A percentile compares a stretch with the other conserved stretches of the same genome.
These are phyloP conservation scores for Tholera decimalis DNA, from an alignment of 2,888 invertebrate species.

Conservation along the genomic window DNA sequence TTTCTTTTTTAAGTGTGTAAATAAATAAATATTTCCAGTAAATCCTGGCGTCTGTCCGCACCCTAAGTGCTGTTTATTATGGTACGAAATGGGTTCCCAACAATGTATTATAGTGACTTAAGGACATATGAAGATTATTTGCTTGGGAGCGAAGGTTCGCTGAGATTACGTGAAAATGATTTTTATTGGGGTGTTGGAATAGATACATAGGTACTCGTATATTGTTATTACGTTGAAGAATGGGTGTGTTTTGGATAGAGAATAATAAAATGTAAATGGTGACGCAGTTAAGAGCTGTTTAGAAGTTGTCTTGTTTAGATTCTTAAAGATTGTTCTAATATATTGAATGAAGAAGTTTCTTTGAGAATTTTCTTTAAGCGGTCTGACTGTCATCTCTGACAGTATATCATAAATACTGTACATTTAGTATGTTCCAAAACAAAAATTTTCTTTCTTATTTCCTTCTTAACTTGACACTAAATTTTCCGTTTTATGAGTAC, in stretches of 20 bases:
- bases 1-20: no score
- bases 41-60: constrained; percentile 14
- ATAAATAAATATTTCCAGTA: not conserved
- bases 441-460: no score
- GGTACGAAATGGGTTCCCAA: constrained; percentile 49
- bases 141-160: constrained; percentile 34
- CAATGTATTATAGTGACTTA: constrained; percentile 55
- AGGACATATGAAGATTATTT: constrained; percentile 64
- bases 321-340: not conserved
- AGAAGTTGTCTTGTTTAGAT: not conserved
- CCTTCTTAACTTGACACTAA: no score
- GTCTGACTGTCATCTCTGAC: no score
- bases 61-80: constrained; percentile 55
- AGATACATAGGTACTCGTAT: constrained; percentile 43
- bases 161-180: constrained; percentile 56
- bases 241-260: constrained; percentile 22
- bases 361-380: no score
- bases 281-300: constrained; percentile 3
- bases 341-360: not conserved
- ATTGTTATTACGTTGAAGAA: constrained; percentile 46
- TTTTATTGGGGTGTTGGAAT: constrained; percentile 49
- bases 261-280: constrained; percentile 21
- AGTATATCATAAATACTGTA: no score
- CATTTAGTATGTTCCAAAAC: no score
- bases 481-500: no score